These are phyloP conservation scores for Cephalopholis sonnerati DNA, from an alignment of 2,113 vertebrate genomes.

Conservation along the genomic window DNA sequence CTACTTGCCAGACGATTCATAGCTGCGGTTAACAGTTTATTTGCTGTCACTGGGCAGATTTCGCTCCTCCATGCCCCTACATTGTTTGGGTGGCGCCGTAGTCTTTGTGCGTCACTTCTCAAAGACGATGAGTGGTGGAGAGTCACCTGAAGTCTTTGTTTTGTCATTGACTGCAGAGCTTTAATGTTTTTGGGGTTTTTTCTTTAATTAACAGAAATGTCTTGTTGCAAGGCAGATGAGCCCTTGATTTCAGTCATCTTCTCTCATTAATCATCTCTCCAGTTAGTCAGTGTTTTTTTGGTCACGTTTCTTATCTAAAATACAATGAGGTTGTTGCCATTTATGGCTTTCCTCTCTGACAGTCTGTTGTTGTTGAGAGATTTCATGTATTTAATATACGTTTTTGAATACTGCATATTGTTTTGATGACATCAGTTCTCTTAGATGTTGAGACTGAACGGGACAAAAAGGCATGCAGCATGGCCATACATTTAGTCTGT, in stretches of 20 bases:
- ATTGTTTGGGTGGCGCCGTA: conserved; percentile 61
- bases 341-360: neutral
- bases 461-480: neutral
- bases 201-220: conserved; percentile 6
- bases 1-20: conserved; percentile 52
- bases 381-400: neutral
- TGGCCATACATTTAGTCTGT: neutral
- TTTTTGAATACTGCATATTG: neutral
- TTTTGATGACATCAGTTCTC: neutral
- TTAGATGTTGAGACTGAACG: neutral
- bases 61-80: conserved; percentile 54
- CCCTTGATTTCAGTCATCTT: conserved; percentile 1
- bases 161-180: conserved; percentile 1
- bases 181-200: conserved; percentile 13
- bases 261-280: neutral
- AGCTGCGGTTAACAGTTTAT: conserved; percentile 58
- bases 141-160: conserved; percentile 54
- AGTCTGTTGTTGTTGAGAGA: neutral
- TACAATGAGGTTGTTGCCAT: neutral
- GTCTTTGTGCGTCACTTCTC: conserved; percentile 58
- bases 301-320: neutral
- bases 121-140: conserved; percentile 51
- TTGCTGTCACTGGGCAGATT: conserved; percentile 76
- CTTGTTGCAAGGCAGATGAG: conserved; percentile 34
- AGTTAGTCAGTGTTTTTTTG: neutral